Evolutionary conservation across 2,888 invertebrate species (phyloP).

Genomic region (Synergus japonicus): DNA sequence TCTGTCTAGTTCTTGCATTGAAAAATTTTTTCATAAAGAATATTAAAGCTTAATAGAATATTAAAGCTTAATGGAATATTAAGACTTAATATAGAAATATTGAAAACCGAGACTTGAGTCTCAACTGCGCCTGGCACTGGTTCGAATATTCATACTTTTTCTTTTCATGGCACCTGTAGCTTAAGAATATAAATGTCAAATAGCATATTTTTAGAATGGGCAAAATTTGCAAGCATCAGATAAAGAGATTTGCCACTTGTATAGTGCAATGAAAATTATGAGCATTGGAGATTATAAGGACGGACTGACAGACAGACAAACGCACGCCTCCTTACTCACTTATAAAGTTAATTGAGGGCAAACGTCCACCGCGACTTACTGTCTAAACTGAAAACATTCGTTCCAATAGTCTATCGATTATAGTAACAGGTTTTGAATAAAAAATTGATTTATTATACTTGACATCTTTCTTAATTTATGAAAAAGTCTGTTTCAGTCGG

Average conservation of each 20-base stretch:
- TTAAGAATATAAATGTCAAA: neutral
- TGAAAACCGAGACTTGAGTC: no score
- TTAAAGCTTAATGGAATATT: no score
- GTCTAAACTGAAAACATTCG: constrained; percentile 73
- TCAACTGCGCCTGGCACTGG: no score
- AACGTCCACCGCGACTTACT: constrained; percentile 74
- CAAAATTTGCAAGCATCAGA: constrained; percentile 9
- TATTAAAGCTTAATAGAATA: no score
- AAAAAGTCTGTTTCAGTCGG: neutral
- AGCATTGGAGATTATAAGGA: constrained; percentile 49
- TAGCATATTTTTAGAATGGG: neutral
- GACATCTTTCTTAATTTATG: neutral
- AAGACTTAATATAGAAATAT: no score
- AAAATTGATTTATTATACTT: neutral
- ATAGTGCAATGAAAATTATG: constrained; percentile 54
- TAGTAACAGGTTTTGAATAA: neutral
- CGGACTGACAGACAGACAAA: constrained; percentile 66
- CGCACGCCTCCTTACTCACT: constrained; percentile 77
- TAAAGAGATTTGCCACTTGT: constrained; percentile 56
- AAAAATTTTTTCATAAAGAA: no score
- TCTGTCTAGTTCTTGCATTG: no score
- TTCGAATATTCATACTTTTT: no score
- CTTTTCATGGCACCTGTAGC: no score
- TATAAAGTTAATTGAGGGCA: constrained; percentile 78
- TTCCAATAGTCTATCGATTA: constrained; percentile 7